Conservation (phyloP, 2,797 vertebrate genomes). For the Pseudochirops cupreus region DNA sequence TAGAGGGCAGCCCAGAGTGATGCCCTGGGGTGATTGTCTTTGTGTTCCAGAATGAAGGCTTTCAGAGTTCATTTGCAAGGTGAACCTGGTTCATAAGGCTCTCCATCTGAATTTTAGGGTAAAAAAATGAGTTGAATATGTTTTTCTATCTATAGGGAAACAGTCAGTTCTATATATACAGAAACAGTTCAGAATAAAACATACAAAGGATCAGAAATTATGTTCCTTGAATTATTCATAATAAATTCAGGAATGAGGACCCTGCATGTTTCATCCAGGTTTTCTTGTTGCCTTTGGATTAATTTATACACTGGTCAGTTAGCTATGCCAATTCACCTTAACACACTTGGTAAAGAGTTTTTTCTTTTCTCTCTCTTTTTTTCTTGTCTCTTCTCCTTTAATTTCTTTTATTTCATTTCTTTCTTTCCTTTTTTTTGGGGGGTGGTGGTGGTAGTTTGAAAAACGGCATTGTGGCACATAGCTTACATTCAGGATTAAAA, state of each 20-base stretch:
- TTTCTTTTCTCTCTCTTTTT: no score
- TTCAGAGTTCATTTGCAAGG: constrained; percentile 65
- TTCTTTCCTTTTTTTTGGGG: no score
- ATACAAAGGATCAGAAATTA: background rate
- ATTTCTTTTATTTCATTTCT: background rate
- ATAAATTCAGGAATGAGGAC: background rate
- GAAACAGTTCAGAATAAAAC: background rate
- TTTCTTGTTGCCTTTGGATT: background rate
- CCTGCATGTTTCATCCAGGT: background rate
- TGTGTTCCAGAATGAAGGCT: constrained; percentile 48
- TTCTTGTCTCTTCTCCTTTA: background rate
- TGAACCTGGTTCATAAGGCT: constrained; percentile 54
- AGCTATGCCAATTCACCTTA: background rate
- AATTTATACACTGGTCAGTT: background rate
- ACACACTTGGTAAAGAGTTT: background rate
- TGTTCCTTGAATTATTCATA: background rate
- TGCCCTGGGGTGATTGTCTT: constrained; percentile 64
- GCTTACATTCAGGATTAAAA: background rate
- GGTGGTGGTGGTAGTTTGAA: background rate
- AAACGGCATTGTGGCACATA: background rate
- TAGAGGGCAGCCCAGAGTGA: constrained; percentile 9
- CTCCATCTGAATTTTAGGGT: constrained; percentile 46
- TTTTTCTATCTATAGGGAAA: constrained; percentile 37
- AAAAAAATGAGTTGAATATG: constrained; percentile 26
- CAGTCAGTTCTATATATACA: background rate